phyloP scores from a whole-genome alignment of 2,113 vertebrate genomes.

The Phyllopteryx taeniolatus region DNA sequence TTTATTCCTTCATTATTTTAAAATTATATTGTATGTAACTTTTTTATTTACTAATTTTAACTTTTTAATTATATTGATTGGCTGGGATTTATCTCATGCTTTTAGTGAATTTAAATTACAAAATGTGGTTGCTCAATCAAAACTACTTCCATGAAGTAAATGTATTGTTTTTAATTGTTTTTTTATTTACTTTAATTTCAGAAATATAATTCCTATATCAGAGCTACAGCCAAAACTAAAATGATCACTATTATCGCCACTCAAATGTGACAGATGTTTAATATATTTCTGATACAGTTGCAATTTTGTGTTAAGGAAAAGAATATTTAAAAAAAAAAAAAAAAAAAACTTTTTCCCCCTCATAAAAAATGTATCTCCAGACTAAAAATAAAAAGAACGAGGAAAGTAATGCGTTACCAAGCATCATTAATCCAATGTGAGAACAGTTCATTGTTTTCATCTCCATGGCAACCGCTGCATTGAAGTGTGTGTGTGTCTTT shows the following conservation, averaged over 20 bases:
- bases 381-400: slow-evolving; percentile 2
- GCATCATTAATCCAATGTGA: not conserved
- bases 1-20: no score
- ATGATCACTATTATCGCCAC: not conserved
- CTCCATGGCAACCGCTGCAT: slow-evolving; percentile 3
- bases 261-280: not conserved
- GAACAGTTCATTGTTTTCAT: not conserved
- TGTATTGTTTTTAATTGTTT: not conserved
- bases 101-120: no score
- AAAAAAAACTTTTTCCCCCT: not conserved
- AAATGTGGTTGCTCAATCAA: no score
- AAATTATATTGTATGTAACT: no score
- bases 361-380: slow-evolving; percentile 1
- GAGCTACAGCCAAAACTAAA: not conserved
- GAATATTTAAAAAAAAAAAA: not conserved
- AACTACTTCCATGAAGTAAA: no score
- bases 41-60: no score
- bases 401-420: not conserved
- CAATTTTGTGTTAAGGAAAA: not conserved
- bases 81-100: no score
- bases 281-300: not conserved
- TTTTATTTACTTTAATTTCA: not conserved
- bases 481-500: not conserved
- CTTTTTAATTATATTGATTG: no score
- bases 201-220: not conserved